Conservation (phyloP, 2,888 invertebrate species). For the Nemotelus pantherinus region DNA sequence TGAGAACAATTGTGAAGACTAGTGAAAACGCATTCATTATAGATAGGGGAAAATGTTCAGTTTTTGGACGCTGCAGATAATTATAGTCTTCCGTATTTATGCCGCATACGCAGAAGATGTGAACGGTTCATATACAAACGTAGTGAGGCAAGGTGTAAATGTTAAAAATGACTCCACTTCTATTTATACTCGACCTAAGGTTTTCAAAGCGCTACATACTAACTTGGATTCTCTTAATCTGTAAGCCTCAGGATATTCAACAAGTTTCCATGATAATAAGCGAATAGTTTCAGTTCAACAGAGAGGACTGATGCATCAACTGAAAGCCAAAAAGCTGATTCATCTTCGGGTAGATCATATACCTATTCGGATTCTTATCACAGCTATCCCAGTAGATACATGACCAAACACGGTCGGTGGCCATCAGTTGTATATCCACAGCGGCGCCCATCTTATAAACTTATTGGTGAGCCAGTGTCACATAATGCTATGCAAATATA, state of each 20-base stretch:
- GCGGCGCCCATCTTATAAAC: constrained; percentile 15
- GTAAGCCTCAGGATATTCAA: constrained; percentile 55
- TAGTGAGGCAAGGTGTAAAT: neutral
- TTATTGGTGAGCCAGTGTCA: constrained; percentile 51
- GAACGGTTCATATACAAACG: constrained; percentile 10
- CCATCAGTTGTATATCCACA: constrained; percentile 47
- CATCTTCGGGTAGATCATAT: constrained; percentile 60
- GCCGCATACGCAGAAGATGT: neutral
- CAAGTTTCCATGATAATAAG: neutral
- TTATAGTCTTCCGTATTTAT: too few species aligned
- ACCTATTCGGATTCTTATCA: constrained; percentile 3
- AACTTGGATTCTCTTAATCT: constrained; percentile 61
- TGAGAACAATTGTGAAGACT: too few species aligned
- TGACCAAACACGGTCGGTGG: constrained; percentile 34
- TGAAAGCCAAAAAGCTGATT: constrained; percentile 21
- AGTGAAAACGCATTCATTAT: too few species aligned
- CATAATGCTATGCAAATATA: constrained; percentile 54
- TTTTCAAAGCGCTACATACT: constrained; percentile 60
- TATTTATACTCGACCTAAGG: constrained; percentile 57
- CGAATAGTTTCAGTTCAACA: neutral
- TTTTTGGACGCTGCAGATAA: too few species aligned
- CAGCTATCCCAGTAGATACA: constrained; percentile 35
- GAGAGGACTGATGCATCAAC: too few species aligned
- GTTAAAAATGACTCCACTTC: neutral
- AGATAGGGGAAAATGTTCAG: too few species aligned